phyloP scores from a whole-genome alignment of 2,888 invertebrate species.

The Zonitis immaculata region DNA sequence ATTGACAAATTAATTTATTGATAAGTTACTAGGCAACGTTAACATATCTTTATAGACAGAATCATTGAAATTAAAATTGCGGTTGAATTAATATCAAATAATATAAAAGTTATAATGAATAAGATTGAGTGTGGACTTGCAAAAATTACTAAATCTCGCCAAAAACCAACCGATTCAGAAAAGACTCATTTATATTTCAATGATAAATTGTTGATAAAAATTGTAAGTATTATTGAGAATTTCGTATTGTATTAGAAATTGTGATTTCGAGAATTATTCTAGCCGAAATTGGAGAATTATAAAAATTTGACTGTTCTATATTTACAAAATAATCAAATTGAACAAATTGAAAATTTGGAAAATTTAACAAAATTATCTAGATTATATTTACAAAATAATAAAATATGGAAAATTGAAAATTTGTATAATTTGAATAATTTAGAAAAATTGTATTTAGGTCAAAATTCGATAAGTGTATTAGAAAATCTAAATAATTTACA shows the following conservation, averaged over 20 bases:
- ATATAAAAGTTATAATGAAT: too few species aligned
- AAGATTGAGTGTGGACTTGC: too few species aligned
- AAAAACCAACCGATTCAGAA: neutral
- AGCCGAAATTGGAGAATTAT: slow-evolving; percentile 20
- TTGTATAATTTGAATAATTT: slow-evolving; percentile 62
- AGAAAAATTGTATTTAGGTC: slow-evolving; percentile 71
- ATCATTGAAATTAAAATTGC: too few species aligned
- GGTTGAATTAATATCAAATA: too few species aligned
- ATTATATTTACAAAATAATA: slow-evolving; percentile 77
- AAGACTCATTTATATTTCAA: slow-evolving; percentile 31
- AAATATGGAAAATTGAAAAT: slow-evolving; percentile 69
- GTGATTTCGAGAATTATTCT: slow-evolving; percentile 7
- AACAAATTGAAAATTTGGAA: slow-evolving; percentile 55
- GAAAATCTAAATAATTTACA: slow-evolving; percentile 62
- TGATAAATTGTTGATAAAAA: slow-evolving; percentile 26
- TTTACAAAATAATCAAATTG: slow-evolving; percentile 60
- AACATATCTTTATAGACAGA: too few species aligned
- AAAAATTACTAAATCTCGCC: neutral
- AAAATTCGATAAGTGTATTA: slow-evolving; percentile 63
- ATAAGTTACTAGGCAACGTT: too few species aligned
- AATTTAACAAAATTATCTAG: slow-evolving; percentile 54
- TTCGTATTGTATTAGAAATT: neutral
- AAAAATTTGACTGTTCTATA: slow-evolving; percentile 58
- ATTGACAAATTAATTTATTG: too few species aligned
- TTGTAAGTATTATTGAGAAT: slow-evolving; percentile 26